Conservation (phyloP, 2,113 vertebrate species). For the Rhea pennata region DNA sequence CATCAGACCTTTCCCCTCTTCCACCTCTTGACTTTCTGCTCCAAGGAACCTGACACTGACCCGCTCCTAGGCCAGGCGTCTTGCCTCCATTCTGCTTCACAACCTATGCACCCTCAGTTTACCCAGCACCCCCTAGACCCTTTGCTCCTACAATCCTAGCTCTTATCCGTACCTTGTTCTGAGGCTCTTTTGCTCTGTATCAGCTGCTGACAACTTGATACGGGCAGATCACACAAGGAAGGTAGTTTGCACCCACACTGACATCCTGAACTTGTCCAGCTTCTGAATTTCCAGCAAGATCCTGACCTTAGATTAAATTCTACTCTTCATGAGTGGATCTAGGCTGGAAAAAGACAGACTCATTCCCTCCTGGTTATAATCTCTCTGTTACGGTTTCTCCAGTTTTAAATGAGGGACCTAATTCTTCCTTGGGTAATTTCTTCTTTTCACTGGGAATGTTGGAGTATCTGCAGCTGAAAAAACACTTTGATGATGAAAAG, state of each 20-base stretch:
- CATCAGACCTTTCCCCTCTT: not conserved
- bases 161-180: not conserved
- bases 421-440: not conserved
- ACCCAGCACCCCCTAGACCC: not conserved
- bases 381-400: not conserved
- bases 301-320: not conserved
- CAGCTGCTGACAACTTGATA: not conserved
- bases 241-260: not conserved
- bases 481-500: not conserved
- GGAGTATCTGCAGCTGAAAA: not conserved
- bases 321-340: not conserved
- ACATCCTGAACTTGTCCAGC: rapidly evolving
- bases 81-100: not conserved
- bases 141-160: not conserved
- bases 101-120: not conserved
- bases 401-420: not conserved
- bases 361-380: rapidly evolving
- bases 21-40: not conserved
- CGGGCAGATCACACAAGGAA: not conserved
- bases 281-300: not conserved
- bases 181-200: rapidly evolving
- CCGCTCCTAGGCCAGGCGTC: not conserved
- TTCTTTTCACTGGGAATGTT: not conserved
- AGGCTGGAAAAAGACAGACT: rapidly evolving
- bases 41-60: not conserved